A percentile compares a stretch with the other conserved stretches of the same genome.
phyloP scores from a whole-genome alignment of 2,888 invertebrate genomes.

The Toxonevra muliebris region DNA sequence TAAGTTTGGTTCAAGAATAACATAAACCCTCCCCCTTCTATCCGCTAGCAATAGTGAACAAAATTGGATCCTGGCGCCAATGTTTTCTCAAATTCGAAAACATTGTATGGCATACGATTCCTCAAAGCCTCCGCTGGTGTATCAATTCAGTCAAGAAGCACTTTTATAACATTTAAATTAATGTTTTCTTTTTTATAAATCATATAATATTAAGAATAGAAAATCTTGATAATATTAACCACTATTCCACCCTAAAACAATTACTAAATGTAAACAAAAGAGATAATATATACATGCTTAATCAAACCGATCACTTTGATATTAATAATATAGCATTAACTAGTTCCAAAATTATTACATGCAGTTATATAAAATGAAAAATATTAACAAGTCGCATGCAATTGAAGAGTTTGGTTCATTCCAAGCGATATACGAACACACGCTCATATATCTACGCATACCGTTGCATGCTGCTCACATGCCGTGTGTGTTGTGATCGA shows the following conservation, averaged over 20 bases:
- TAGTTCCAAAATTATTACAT: neutral
- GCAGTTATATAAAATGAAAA: neutral
- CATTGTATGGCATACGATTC: no score
- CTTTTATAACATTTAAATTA: no score
- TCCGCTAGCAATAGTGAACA: no score
- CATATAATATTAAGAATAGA: no score
- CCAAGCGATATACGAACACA: neutral
- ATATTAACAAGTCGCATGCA: neutral
- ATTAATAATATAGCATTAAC: slow-evolving; percentile 45
- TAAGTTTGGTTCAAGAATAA: no score
- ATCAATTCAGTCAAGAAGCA: no score
- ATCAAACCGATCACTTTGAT: slow-evolving; percentile 36
- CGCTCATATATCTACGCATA: neutral
- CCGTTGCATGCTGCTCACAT: slow-evolving; percentile 30
- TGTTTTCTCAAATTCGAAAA: no score
- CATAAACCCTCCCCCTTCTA: no score
- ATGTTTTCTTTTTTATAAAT: no score
- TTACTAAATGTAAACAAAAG: slow-evolving; percentile 22
- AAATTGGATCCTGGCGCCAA: no score
- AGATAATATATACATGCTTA: neutral
- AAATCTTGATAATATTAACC: no score
- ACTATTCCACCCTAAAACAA: slow-evolving; percentile 32
- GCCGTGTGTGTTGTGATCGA: slow-evolving; percentile 39
- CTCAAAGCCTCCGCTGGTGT: no score
- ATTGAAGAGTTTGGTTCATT: neutral